Evolutionary conservation across 2,888 invertebrate genomes (phyloP), one percentile per base, ranked within the genome.

Genomic region (Galeruca laticollis): DNA sequence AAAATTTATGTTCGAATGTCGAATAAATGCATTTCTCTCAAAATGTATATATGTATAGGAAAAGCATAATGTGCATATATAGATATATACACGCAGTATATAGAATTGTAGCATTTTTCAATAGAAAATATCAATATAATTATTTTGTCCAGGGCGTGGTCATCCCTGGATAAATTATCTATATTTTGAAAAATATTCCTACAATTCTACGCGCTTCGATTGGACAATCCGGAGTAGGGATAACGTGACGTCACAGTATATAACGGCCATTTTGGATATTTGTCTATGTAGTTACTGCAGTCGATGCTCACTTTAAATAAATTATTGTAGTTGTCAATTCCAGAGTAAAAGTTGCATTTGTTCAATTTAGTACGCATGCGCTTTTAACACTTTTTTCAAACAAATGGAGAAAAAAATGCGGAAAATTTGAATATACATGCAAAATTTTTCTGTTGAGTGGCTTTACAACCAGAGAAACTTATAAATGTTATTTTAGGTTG

Each of bases 211-310:
- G 69, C 71, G 40, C 59, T 73, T 67, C 71, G 69, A 78, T 77
- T 78, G 78, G 77, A 59, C 49, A 52, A 52, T 43, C 59, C 18
- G 61, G 65, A 72, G 69, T 66, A 74, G 76, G 76, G 76, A 71
- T 43, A 65, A 62, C 51, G 73, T 78, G 73, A 77, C 77, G 77
- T 79, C 73, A 74, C 71, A 60, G 72, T 76, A 75, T 68, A 76
- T 75, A 75, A 70, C 73, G 67, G 77, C 77, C 77, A 77, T 77
- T 75, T 77, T 77, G 76, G 70, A 73, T 73, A 73, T 75, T 75
- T 66, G 73, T 71, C 73, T 73, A 76, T 74, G 72, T 70, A 74
- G 65, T 65, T 65, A 69, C 67, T 66, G 71, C 60, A 73, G 47
- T 43, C 68, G 70, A 70, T 71, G 69, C 68, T 71, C 70, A 74